Evolutionary conservation across 92 coral and sea anemone genomes (phyloP).

Genomic region (Zoanthus sansibaricus): DNA sequence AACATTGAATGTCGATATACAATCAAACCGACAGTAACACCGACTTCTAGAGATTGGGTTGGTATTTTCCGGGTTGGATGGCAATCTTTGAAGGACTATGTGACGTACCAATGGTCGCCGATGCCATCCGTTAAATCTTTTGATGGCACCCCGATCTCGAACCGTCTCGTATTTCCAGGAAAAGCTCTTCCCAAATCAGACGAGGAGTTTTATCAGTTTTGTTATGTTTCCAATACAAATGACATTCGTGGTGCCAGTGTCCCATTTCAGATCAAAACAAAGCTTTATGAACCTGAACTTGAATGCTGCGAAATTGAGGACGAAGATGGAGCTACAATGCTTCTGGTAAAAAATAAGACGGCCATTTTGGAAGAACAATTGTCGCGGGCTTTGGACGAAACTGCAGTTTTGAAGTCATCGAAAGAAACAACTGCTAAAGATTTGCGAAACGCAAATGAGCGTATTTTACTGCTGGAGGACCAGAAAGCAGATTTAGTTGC

Average conservation of each 20-base stretch:
- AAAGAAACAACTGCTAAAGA: slow-evolving; percentile 77
- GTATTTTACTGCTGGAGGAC: slow-evolving; percentile 68
- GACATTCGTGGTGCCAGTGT: slow-evolving; percentile 98
- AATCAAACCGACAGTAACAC: slow-evolving; percentile 86
- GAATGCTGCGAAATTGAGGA: slow-evolving; percentile 95
- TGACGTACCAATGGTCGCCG: slow-evolving; percentile 94
- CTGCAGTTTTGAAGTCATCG: slow-evolving; percentile 77
- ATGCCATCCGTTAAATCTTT: slow-evolving; percentile 60
- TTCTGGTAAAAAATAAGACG: slow-evolving; percentile 89
- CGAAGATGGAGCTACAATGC: slow-evolving; percentile 83
- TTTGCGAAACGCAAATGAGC: slow-evolving; percentile 65
- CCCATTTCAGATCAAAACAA: slow-evolving; percentile 94
- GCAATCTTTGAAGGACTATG: slow-evolving; percentile 91
- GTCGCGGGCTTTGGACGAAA: slow-evolving; percentile 88
- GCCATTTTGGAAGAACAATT: slow-evolving; percentile 92
- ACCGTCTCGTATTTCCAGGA: slow-evolving; percentile 81
- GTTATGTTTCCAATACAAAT: slow-evolving; percentile 84
- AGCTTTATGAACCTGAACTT: slow-evolving; percentile 70
- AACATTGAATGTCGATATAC: slow-evolving; percentile 93
- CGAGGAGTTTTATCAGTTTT: slow-evolving; percentile 96
- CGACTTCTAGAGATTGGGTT: slow-evolving; percentile 92
- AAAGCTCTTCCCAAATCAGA: slow-evolving; percentile 86
- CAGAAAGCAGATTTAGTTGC: slow-evolving; percentile 69
- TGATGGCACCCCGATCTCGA: slow-evolving; percentile 65
- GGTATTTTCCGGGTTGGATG: slow-evolving; percentile 98